Evolutionary conservation across 2,113 vertebrate species (phyloP), one percentile per base, ranked within the genome.

Genomic region (Tragelaphus imberbis): DNA sequence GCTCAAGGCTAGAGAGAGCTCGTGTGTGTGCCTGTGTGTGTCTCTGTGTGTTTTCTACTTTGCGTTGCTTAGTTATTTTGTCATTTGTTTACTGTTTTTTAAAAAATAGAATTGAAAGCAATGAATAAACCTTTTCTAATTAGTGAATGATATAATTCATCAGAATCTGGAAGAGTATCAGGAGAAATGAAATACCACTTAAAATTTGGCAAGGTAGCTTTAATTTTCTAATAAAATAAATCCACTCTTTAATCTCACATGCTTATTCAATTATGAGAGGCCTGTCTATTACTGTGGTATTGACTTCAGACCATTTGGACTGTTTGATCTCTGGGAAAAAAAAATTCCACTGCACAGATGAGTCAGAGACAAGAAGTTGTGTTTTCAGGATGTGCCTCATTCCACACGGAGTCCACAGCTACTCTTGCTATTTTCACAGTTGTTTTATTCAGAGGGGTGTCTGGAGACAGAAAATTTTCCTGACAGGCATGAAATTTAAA

Each of bases 151-250:
- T 86, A 2, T 68, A 89, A 77, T 90, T 80, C 15, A 92, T 89
- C 23, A 90, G 80, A 93, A 90, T 90, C 80, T 90, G 28, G 56
- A 86, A 85, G 51, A 49, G 58, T 92, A 53, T 77, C 51, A 53
- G 68, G 59, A 93, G 12, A 80, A 88, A 93, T 82, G 33, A 91
- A 96, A 96, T 81, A 91, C 19, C 59, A 85, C 47, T 81, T 75
- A 58, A 82, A 85, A 55, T 56, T 51, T 53, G 65, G 44, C 86
- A 93, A 25, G 27, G 17, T 51, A 7, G 40, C 71, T 94, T 87
- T 85, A 71, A 49, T 86, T 27, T 59, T 91, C 77, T 65, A 96
- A 88, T 96, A 93, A 95, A 86, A 85, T 55, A 91, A 97, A 58
- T 81, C 49, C 19, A 21, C 25, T 61, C 16, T 93, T 92, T 91